Base-by-base conservation (phyloP, 37 sponge, comb jelly and placozoan species). In the Tethya wilhelma region DNA sequence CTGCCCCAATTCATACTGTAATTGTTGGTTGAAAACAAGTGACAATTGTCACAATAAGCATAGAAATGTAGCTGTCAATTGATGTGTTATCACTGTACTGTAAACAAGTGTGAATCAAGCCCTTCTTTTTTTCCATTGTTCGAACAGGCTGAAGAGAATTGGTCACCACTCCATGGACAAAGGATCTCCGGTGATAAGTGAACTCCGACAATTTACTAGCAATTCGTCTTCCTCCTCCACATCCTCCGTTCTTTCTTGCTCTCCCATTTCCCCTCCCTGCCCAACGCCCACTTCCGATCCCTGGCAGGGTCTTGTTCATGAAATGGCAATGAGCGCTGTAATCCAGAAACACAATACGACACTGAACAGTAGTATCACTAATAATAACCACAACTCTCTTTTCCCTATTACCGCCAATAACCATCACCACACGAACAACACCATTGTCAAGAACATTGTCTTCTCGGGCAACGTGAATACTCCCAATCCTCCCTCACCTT, bases 271-370 rank as follows among this genome's bases (percentile, higher is more conserved):
- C 1, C 31, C 69, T 19, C 8, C 22, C 23, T 65, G 57, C 14
- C 69, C 38, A 32, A n/a, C 45, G 69, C 32, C 58, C 23, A 22
- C 49, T 46, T 40, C 69, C 28, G 38, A 26, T 44, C 63, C 72
- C 46, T 32, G 56, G 36, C 63, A 49, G 28, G 60, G 60, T 0
- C 63, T 55, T 31, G 60, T 80, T 39, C 64, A 67, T 53, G 88
- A 80, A 55, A 79, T 87, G 88, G 81, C 81, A 37, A 4, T 87
- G 62, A 87, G 69, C 67, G 88, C 88, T 29, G 71, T 80, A 23
- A 79, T 87, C 5, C 88, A 87, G 67, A 80, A 80, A 39, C 81
- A 87, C 71, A 86, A 30, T 44, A 5, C 43, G 1, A 40, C 45
- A 22, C 4, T 66, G 67, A 66, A 22, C 67, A 28, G 67, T 34